A percentile compares a stretch with the other conserved stretches of the same genome.
Conservation (phyloP, 2,888 invertebrate genomes). For the Phyto melanocephala region DNA sequence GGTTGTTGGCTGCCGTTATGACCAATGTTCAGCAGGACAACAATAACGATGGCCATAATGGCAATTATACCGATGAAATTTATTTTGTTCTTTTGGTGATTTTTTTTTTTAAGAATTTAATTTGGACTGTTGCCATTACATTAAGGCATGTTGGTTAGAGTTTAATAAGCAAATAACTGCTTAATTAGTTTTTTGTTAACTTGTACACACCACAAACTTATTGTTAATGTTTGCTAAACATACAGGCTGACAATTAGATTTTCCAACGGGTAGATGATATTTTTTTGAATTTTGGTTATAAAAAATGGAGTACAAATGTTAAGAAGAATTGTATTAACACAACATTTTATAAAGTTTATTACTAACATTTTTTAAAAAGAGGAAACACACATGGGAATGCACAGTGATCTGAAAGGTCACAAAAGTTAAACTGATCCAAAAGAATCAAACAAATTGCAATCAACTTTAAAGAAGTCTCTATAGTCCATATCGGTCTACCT, state of each 20-base stretch:
- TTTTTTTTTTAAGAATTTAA: neutral
- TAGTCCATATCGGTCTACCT: no score
- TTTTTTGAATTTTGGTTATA: no score
- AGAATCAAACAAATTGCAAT: no score
- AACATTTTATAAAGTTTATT: no score
- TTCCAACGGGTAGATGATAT: neutral
- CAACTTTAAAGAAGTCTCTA: no score
- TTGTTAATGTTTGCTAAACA: neutral
- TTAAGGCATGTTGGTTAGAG: slow-evolving; percentile 17
- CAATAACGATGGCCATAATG: slow-evolving; percentile 9
- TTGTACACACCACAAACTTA: neutral
- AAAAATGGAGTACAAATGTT: no score
- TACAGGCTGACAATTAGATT: neutral
- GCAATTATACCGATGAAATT: slow-evolving; percentile 24
- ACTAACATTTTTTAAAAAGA: no score
- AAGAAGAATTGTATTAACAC: no score
- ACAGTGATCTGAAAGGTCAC: no score
- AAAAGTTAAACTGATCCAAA: no score
- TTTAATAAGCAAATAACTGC: slow-evolving; percentile 59
- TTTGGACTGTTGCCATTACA: slow-evolving; percentile 9
- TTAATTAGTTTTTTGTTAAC: slow-evolving; percentile 63
- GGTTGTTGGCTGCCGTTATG: neutral
- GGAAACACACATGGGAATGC: no score
- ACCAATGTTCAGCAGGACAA: neutral
- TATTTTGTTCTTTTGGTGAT: neutral